Evolutionary conservation across 2,888 invertebrate genomes (phyloP).

Genomic region (Habroteleia sp.): DNA sequence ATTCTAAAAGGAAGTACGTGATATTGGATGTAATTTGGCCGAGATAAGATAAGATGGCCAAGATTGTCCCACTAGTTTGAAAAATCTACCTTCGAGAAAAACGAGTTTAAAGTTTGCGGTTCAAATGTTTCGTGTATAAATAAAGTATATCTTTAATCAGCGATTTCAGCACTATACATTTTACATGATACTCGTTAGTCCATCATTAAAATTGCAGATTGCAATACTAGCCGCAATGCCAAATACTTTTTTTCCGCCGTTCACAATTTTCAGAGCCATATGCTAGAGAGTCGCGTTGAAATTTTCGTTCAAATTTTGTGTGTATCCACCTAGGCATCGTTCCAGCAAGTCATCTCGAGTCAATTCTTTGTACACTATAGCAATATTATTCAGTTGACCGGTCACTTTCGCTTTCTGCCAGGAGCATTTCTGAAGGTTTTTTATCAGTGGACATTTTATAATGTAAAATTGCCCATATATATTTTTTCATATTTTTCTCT

Average conservation of each 20-base stretch:
- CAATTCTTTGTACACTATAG: background rate
- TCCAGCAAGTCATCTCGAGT: conserved; percentile 11
- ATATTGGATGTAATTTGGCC: too few relatives aligned
- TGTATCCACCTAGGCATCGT: conserved; percentile 2
- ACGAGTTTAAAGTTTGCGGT: too few relatives aligned
- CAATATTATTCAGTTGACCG: background rate
- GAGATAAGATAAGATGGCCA: too few relatives aligned
- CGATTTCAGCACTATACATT: background rate
- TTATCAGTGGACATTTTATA: too few relatives aligned
- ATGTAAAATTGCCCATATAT: too few relatives aligned
- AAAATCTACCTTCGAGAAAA: too few relatives aligned
- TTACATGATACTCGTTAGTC: conserved; percentile 1
- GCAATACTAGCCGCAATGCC: conserved; percentile 41
- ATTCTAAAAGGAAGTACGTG: too few relatives aligned
- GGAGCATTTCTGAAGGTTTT: conserved; percentile 26
- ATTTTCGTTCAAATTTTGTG: conserved; percentile 11
- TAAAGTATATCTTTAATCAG: too few relatives aligned
- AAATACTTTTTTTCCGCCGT: conserved; percentile 29
- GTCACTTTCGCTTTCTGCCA: conserved; percentile 54
- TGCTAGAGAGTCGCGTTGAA: conserved; percentile 29
- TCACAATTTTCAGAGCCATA: conserved; percentile 41
- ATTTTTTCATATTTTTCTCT: too few relatives aligned
- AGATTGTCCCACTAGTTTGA: too few relatives aligned
- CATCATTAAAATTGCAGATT: conserved; percentile 34
- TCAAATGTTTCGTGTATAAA: too few relatives aligned